Percentiles rank a stretch among this genome's conserved stretches.
phyloP scores from a whole-genome alignment of 2,113 vertebrate species.

The Cacatua alba region DNA sequence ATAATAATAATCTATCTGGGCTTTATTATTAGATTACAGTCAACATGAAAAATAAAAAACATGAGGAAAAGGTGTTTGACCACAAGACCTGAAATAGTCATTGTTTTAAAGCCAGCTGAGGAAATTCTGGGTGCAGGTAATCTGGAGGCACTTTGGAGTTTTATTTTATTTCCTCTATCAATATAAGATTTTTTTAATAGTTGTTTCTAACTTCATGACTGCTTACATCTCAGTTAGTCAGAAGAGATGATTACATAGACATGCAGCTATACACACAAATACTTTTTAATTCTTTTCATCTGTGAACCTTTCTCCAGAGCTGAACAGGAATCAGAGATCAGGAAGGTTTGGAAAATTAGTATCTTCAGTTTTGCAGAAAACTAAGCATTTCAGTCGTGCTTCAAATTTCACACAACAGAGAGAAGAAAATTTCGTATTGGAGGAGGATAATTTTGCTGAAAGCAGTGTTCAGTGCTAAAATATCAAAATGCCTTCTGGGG shows the following conservation, averaged over 20 bases:
- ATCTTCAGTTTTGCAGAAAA: not conserved
- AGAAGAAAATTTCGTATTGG: not conserved
- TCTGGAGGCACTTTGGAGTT: not conserved
- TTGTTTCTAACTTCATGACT: not conserved
- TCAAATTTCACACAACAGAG: not conserved
- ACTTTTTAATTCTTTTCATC: not conserved
- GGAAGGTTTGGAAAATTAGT: not conserved
- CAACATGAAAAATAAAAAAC: not conserved
- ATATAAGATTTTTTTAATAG: not conserved
- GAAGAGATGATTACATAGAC: not conserved
- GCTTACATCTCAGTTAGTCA: not conserved
- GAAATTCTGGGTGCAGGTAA: not conserved
- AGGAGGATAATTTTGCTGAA: conserved; percentile 2
- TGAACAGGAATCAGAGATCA: not conserved
- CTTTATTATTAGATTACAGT: not conserved
- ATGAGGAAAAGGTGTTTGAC: not conserved
- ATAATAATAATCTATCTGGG: not conserved
- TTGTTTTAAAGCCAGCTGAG: not conserved
- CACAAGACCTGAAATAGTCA: not conserved
- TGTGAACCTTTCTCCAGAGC: not conserved
- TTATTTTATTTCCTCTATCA: not conserved
- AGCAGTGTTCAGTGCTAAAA: not conserved
- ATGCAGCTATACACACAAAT: not conserved
- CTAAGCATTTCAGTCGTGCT: not conserved
- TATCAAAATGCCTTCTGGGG: not conserved